Base-by-base conservation (phyloP, 2,113 vertebrate genomes). In the Pluvialis apricaria region DNA sequence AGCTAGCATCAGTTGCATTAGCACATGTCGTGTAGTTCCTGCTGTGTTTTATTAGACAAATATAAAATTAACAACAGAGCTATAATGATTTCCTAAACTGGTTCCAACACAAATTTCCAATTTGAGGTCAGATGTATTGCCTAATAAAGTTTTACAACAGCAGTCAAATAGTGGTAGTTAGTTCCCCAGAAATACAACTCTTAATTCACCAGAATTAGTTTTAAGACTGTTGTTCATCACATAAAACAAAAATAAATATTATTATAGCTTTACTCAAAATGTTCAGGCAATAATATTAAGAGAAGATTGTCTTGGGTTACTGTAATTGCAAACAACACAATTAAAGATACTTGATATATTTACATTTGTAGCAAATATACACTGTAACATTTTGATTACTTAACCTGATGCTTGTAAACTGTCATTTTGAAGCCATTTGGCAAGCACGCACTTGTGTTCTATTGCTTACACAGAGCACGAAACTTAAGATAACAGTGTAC, bases 41-140 rank as follows among this genome's bases (percentile, higher is more conserved):
- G 96, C 98, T 98, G 98, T 95, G 97, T 99, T 99, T 99, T 99
- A 99, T 99, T 99, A 98, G 98, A 98, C 98, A 99, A 98, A 99
- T 99, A 99, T 99, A 99, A 99, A 99, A 99, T 99, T 99, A 99
- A 99, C 99, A 99, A 97, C 99, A 99, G 98, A 98, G 97, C 98
- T 98, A 96, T 98, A 98, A 99, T 98, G 98, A 98, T 98, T 98
- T 98, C 97, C 97, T 98, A 98, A 97, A 97, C 98, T 92, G 95
- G 97, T 98, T 99, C 98, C 98, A 98, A 98, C 98, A 99, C 98
- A 98, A 98, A 99, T 99, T 98, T 99, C 98, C 98, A 99, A 98
- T 99, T 98, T 99, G 98, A 99, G 99, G 98, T 99, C 98, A 99
- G 98, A 98, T 98, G 98, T 98, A 99, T 96, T 97, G 96, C 98